A percentile compares a stretch with the other conserved stretches of the same genome.
phyloP scores from a whole-genome alignment of 1,140 invertebrate genomes.

The Zaprionus africanus region DNA sequence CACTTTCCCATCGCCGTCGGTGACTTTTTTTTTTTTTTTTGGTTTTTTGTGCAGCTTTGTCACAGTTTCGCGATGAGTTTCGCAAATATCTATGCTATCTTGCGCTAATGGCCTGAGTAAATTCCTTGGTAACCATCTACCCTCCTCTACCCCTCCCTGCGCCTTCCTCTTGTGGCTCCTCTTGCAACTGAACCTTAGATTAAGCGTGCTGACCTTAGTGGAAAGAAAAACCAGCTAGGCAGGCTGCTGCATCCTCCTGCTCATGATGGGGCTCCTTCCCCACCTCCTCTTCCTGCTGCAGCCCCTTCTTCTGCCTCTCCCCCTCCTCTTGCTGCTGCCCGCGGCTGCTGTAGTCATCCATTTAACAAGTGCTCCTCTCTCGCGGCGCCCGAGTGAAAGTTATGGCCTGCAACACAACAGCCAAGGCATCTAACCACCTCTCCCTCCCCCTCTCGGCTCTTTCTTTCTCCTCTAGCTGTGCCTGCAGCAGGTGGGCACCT shows the following conservation, averaged over 20 bases:
- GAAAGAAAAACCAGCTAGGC: neutral
- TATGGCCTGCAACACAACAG: constrained; percentile 3
- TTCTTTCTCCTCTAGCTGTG: neutral
- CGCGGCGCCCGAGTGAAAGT: constrained; percentile 32
- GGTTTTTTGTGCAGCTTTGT: constrained; percentile 13
- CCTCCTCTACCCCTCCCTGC: neutral
- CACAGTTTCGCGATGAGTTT: constrained; percentile 24
- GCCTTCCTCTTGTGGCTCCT: neutral
- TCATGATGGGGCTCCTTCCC: neutral
- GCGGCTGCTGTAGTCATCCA: constrained; percentile 12
- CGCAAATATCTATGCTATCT: constrained; percentile 20
- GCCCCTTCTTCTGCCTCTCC: neutral
- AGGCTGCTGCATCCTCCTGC: constrained; percentile 2
- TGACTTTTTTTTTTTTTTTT: constrained; percentile 30
- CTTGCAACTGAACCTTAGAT: constrained; percentile 4
- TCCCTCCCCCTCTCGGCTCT: neutral
- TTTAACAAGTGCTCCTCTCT: constrained; percentile 12
- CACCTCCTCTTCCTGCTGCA: neutral
- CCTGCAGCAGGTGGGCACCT: constrained; percentile 35
- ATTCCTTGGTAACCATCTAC: neutral
- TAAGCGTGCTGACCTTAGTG: constrained; percentile 14
- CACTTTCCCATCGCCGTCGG: constrained; percentile 43
- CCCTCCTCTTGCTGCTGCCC: neutral
- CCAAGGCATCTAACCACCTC: neutral
- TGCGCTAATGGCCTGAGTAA: constrained; percentile 37